A percentile compares a stretch with the other conserved stretches of the same genome.
phyloP scores from a whole-genome alignment of 2,888 invertebrate species.

The Gari tellinella region DNA sequence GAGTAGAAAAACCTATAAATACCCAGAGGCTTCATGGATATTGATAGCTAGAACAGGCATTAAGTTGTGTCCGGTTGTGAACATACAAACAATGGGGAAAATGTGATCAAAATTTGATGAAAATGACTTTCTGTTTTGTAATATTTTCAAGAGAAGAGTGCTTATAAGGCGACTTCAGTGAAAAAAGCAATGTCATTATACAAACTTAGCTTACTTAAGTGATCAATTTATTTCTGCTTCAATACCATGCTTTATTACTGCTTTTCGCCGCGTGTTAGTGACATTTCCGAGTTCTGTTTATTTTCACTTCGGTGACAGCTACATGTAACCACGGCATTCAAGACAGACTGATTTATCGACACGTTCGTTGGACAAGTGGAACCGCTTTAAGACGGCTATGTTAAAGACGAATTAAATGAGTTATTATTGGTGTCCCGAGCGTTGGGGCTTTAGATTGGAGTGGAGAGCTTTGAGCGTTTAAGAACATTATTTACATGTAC shows the following conservation, averaged over 20 bases:
- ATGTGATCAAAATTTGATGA: background rate
- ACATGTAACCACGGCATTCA: constrained; percentile 4
- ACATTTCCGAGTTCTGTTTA: background rate
- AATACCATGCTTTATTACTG: no score
- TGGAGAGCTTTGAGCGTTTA: no score
- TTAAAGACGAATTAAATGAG: no score
- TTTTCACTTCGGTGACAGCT: constrained; percentile 7
- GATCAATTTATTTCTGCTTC: no score
- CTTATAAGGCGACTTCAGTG: background rate
- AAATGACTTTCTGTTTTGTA: constrained; percentile 1
- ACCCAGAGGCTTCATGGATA: constrained; percentile 36
- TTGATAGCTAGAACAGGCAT: no score
- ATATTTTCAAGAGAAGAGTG: background rate
- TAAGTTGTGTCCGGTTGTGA: no score
- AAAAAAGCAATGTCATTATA: constrained; percentile 7
- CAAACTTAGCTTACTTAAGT: background rate
- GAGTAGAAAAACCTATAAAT: constrained; percentile 35
- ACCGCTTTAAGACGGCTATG: constrained; percentile 1
- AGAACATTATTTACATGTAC: no score
- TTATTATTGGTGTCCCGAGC: no score
- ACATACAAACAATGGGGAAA: constrained; percentile 6
- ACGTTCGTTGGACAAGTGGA: constrained; percentile 7
- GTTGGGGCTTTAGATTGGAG: no score
- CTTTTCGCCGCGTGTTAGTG: no score
- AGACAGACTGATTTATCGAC: constrained; percentile 6